Evolutionary conservation across 2,113 vertebrate genomes (phyloP), one percentile per base, ranked within the genome.

Genomic region (Isichthys henryi): DNA sequence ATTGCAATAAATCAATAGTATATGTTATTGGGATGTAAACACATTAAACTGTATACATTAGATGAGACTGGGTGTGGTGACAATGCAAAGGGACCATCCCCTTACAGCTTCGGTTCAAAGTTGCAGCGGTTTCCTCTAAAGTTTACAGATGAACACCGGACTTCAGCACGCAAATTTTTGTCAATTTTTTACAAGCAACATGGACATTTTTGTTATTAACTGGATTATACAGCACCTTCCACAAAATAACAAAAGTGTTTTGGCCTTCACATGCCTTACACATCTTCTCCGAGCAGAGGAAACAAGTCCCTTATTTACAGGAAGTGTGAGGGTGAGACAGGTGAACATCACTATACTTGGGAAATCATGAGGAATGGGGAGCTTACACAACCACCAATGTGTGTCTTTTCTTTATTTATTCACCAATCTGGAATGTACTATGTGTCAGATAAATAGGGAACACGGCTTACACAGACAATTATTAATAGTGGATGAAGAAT

Each of bases 1-100:
- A 98, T 97, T 97, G 97, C 97, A 99, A 97, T 96, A 97, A 98
- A 98, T 98, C 96, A 99, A 98, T 97, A 98, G 98, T 99, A 99
- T 97, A 98, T 98, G 97, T 97, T 90, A 97, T 98, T 97, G 94
- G 96, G 95, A 98, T 99, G 98, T 99, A 97, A 99, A 99, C 98
- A 99, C 98, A 97, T 97, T 97, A 97, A 98, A 97, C 98, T 96
- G 97, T 96, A 97, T 97, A 99, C 97, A 99, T 97, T 97, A 97
- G 97, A 99, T 98, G 98, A 96, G 94, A 94, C 95, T 95, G 96
- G 97, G 97, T 96, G 96, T 97, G 96, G 95, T 96, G 97, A 96
- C 95, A 93, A 97, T 95, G 95, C 96, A 96, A 97, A 97, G 96
- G 96, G 97, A 98, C 95, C 21, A 96, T 95, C 97, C 97, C 97